phyloP scores from a whole-genome alignment of 92 coral and sea anemone species.

The Epizoanthus fatuus region DNA sequence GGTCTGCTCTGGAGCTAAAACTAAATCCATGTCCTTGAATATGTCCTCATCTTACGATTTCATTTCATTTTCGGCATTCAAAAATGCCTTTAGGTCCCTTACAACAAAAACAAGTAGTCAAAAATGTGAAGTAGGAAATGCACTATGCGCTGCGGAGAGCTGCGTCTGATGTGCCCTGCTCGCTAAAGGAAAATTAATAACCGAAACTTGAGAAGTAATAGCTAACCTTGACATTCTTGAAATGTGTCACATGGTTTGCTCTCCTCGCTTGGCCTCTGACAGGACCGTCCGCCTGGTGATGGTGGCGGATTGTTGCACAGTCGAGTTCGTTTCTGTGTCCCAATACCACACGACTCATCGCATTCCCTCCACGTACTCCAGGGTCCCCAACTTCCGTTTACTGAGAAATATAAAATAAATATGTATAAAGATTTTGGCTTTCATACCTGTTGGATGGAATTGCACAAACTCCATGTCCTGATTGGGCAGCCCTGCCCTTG shows the following conservation, averaged over 20 bases:
- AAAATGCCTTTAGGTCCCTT: too few relatives aligned
- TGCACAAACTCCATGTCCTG: conserved; percentile 98
- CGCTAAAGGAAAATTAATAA: too few relatives aligned
- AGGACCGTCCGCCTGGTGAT: neutral
- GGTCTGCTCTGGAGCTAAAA: too few relatives aligned
- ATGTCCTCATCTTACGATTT: too few relatives aligned
- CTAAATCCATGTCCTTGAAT: too few relatives aligned
- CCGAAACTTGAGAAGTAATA: neutral
- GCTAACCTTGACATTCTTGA: neutral
- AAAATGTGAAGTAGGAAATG: too few relatives aligned
- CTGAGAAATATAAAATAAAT: too few relatives aligned
- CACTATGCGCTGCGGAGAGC: too few relatives aligned
- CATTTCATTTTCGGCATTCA: too few relatives aligned
- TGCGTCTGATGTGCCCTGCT: too few relatives aligned
- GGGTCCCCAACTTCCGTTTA: neutral
- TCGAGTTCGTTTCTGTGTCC: neutral
- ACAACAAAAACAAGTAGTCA: too few relatives aligned
- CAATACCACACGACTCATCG: neutral
- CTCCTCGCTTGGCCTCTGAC: neutral
- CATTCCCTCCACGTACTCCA: conserved; percentile 8
- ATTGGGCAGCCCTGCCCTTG: conserved; percentile 94
- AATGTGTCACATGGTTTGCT: neutral
- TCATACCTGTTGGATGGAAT: conserved; percentile 89
- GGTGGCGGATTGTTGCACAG: neutral
- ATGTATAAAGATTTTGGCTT: neutral